phyloP scores from a whole-genome alignment of 2,888 invertebrate genomes.

The Spisula solida region DNA sequence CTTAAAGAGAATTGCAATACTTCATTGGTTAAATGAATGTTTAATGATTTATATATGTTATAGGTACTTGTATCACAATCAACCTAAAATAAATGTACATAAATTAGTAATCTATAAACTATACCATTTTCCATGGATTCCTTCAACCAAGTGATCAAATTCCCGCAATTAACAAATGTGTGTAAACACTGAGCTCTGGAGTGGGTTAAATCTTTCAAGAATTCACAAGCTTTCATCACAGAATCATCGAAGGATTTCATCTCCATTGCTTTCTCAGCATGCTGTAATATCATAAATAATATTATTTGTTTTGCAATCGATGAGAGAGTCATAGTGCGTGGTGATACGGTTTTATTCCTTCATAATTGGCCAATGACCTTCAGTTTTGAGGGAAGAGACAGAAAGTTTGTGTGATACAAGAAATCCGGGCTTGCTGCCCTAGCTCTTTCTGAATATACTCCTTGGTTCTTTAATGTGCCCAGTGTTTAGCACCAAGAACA shows the following conservation, averaged over 20 bases:
- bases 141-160: slow-evolving; percentile 77
- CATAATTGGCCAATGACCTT: background rate
- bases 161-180: slow-evolving; percentile 67
- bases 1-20: background rate
- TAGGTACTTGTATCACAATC: too few species aligned
- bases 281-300: slow-evolving; percentile 42
- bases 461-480: too few species aligned
- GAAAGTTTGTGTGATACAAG: too few species aligned
- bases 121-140: slow-evolving; percentile 68
- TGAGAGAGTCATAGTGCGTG: background rate
- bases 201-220: slow-evolving; percentile 68
- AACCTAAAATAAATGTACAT: too few species aligned
- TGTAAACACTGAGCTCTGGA: slow-evolving; percentile 68
- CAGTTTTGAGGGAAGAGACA: too few species aligned
- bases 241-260: slow-evolving; percentile 61
- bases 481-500: too few species aligned
- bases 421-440: too few species aligned
- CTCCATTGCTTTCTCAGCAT: slow-evolving; percentile 40
- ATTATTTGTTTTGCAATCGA: background rate
- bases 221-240: slow-evolving; percentile 57
- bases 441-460: too few species aligned
- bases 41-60: too few species aligned
- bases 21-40: background rate
- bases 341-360: background rate
- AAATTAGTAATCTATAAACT: too few species aligned